Base-by-base conservation (phyloP, 2,888 invertebrate species). In the Diaperis boleti region DNA sequence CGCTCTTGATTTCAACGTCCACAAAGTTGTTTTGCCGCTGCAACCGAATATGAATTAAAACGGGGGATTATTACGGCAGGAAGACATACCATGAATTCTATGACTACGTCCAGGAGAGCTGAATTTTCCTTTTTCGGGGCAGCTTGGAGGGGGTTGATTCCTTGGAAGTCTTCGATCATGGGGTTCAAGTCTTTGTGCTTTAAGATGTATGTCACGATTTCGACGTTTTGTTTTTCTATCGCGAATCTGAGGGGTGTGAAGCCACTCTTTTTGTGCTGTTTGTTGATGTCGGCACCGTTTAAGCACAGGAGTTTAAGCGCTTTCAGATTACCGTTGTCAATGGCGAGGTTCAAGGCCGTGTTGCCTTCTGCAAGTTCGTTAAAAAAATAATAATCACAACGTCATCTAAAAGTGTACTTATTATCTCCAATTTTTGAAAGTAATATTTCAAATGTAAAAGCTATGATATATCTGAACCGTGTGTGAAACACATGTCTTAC, bases 161-260 rank as follows among this genome's bases (percentile, higher is more conserved):
- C 89, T 3, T 82, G 80, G 2, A 83, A 85, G 65, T 88, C 87
- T 50, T 81, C 76, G 8, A 78, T 81, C 67, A 86, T 84, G 0
- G 86, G 79, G 37, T 86, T 82, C 13, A 81, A 76, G 74, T 85
- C 78, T 0, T 82, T 82, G 73, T 79, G 79, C 3, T 81, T 78
- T 1, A 89, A 74, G 3, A 89, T 76, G 39, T 83, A 83, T 22
- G 80, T 79, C 3, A 88, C 78, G 7, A 88, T 85, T 1, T 82
- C 78, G 1, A 74, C 67, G 31, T 80, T 78, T n/a, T 82, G 83
- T 17, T 82, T 82, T 66, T 87, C 86, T 0, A 91, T 87, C 0
- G 92, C 91, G 69, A 88, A 84, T 68, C 90, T 88, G 0, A 90
- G 74, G 0, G 85, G 86, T 14, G 87, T 88, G 67, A 86, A 84